Evolutionary conservation across 2,113 vertebrate genomes (phyloP).

Genomic region (Myotis yumanensis): DNA sequence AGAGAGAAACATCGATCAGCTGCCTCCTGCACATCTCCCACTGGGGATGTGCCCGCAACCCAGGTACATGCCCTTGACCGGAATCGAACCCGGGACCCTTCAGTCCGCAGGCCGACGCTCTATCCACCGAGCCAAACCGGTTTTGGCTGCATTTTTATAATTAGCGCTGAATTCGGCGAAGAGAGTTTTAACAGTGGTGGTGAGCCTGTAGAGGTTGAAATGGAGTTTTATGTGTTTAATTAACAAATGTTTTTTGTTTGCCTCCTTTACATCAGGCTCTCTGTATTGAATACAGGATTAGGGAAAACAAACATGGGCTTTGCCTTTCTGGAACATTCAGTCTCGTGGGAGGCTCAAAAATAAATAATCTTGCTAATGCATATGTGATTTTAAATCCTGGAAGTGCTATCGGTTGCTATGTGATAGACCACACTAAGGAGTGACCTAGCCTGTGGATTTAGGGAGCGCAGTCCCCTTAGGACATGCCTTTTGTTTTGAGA

Average conservation of each 20-base stretch:
- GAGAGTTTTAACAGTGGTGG: not conserved
- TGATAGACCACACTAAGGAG: not conserved
- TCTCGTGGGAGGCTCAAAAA: conserved; percentile 1
- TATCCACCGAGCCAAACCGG: no score
- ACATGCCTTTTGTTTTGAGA: not conserved
- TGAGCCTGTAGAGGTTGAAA: not conserved
- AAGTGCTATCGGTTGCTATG: not conserved
- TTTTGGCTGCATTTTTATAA: conserved; percentile 27
- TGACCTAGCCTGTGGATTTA: not conserved
- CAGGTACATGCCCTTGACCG: no score
- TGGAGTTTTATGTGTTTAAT: conserved; percentile 7
- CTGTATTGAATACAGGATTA: not conserved
- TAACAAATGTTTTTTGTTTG: conserved; percentile 46
- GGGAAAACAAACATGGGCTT: conserved; percentile 38
- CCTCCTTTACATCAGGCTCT: not conserved
- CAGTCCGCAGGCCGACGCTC: no score
- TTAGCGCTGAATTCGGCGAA: not conserved
- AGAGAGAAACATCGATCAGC: no score
- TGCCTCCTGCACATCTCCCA: no score
- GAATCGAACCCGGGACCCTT: no score
- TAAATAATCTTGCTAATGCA: conserved; percentile 27
- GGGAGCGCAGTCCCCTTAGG: not conserved
- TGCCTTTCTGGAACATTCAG: conserved; percentile 35
- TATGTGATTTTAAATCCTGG: conserved; percentile 12
- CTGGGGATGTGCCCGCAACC: no score